Base-by-base conservation (phyloP, 2,113 vertebrate genomes). In the Oncorhynchus mykiss region DNA sequence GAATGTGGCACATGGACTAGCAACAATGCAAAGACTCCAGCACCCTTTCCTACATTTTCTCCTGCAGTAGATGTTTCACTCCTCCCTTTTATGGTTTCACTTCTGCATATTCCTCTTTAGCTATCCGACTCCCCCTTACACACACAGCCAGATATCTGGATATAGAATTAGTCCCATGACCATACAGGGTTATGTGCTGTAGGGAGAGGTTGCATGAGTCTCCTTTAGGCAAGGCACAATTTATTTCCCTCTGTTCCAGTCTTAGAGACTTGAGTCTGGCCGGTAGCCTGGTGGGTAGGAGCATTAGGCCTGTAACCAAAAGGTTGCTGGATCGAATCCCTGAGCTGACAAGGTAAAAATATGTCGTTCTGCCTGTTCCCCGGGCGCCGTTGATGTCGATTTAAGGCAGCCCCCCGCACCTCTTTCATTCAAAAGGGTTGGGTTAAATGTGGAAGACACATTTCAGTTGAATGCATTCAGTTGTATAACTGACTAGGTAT, bases 101-200 rank as follows among this genome's bases (percentile, higher is more conserved):
- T 76, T 74, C 83, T 74, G 9, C 82, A 51, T 80, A 67, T 85
- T 84, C 78, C 67, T 74, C 67, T 78, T 22, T 18, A 64, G 49
- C 72, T 60, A 20, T 31, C 0, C 65, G 77, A 67, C 81, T 31
- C 31, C 39, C 75, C 67, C 51, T 12, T 54, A 31, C 27, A n/a
- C 22, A 22, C 51, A 62, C 60, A 74, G 81, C 74, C 82, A 80
- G 49, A 67, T 24, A 57, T 31, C 24, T 31, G 54, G 65, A 65
- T 70, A 76, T 72, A n/a, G 67, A 65, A 27, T 75, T 76, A 16
- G 78, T 62, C 84, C 0, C 82, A 85, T 93, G 91, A 89, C 93
- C 92, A 92, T 92, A 94, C 90, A 90, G 91, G 92, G 93, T 77
- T 67, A 82, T 80, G 79, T 39, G 4, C 73, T 76, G 34, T 78